These are phyloP conservation scores for Crocuta crocuta DNA, from an alignment of 2,113 vertebrate genomes.

Conservation along the genomic window DNA sequence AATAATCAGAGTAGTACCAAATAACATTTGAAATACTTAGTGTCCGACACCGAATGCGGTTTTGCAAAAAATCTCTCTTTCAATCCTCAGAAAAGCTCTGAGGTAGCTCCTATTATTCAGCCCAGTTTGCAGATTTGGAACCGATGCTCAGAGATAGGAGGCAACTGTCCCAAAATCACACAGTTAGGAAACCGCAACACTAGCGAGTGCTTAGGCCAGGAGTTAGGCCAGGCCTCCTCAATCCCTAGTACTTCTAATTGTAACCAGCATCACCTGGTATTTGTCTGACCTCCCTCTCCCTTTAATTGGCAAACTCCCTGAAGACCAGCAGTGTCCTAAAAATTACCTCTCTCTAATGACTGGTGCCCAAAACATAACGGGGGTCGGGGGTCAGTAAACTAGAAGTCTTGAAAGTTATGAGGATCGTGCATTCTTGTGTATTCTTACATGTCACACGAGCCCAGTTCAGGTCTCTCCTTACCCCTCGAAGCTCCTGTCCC, in stretches of 20 bases:
- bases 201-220: neutral
- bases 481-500: neutral
- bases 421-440: neutral
- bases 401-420: neutral
- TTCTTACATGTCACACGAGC: neutral
- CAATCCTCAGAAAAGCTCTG: constrained; percentile 20
- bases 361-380: neutral
- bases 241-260: neutral
- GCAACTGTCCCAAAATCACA: constrained; percentile 1
- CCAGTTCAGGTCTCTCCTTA: neutral
- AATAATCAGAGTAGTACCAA: neutral
- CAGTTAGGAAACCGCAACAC: neutral
- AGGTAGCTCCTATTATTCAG: neutral
- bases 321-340: neutral
- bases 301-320: neutral
- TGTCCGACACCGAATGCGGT: neutral
- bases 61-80: constrained; percentile 36
- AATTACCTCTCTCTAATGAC: neutral
- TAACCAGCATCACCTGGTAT: neutral
- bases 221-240: constrained; percentile 2
- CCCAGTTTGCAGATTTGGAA: neutral
- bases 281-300: neutral
- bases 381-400: neutral
- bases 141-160: neutral
- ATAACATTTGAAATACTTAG: neutral